phyloP scores from a whole-genome alignment of 2,113 vertebrate species.

The Protobothrops flavoviridis region DNA sequence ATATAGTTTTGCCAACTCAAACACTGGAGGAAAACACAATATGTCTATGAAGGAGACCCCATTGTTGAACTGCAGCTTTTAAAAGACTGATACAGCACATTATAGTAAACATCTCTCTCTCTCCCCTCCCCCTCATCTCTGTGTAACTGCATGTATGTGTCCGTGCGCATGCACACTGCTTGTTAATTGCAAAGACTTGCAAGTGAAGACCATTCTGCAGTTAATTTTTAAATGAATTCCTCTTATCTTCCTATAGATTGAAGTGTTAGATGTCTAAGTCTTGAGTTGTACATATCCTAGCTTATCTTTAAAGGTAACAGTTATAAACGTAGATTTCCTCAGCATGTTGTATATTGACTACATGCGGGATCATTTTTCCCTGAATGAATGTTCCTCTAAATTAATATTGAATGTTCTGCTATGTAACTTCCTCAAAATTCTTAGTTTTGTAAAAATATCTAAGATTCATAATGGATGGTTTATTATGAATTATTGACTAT shows the following conservation, averaged over 20 bases:
- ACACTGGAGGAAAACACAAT: background rate
- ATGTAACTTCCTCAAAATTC: background rate
- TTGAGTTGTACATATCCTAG: background rate
- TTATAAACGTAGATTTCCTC: background rate
- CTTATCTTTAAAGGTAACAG: background rate
- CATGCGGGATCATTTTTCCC: no score
- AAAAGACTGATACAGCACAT: background rate
- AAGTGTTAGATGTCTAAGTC: background rate
- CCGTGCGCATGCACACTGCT: background rate
- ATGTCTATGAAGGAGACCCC: background rate
- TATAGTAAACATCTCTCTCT: background rate
- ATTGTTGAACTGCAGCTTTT: background rate
- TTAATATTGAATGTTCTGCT: background rate
- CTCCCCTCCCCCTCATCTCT: background rate
- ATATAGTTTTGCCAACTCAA: no score
- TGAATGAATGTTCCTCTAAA: background rate
- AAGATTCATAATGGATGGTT: background rate
- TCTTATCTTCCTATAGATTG: background rate
- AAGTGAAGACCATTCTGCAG: background rate
- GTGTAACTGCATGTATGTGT: background rate
- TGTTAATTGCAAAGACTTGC: background rate
- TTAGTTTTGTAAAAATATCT: background rate
- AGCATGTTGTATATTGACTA: no score
- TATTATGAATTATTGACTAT: background rate
- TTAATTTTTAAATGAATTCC: background rate